Conservation (phyloP, 1,140 invertebrate species). For the Lepidotrigona ventralis region DNA sequence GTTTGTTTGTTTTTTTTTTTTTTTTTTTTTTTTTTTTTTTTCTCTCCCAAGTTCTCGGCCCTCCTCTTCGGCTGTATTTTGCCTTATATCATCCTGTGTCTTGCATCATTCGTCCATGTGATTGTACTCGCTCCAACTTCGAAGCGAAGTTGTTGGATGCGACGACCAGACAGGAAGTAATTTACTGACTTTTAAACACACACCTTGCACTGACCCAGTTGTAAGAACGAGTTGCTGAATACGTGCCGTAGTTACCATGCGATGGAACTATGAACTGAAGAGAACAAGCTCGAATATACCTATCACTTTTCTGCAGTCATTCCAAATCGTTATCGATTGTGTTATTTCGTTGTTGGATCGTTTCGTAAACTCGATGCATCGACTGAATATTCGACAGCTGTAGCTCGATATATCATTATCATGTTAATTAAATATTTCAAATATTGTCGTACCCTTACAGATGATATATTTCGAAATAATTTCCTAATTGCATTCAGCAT, state of each 20-base stretch:
- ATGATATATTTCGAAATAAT: neutral
- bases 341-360: neutral
- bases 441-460: too few relatives aligned
- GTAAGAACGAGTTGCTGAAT: constrained; percentile 41
- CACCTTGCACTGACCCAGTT: constrained; percentile 48
- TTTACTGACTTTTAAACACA: constrained; percentile 48
- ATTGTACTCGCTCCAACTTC: too few relatives aligned
- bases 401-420: neutral
- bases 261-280: neutral
- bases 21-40: neutral
- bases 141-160: neutral
- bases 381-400: neutral
- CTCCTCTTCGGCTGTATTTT: too few relatives aligned
- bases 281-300: neutral
- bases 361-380: neutral
- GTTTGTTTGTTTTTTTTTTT: too few relatives aligned
- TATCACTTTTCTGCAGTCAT: too few relatives aligned
- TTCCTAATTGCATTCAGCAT: neutral
- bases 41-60: too few relatives aligned
- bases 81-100: neutral
- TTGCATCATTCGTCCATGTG: neutral
- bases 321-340: neutral
- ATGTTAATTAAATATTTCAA: neutral
- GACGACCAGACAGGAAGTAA: constrained; percentile 30
- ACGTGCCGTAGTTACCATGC: constrained; percentile 23